phyloP scores from a whole-genome alignment of 2,888 invertebrate genomes.

The Gnatocerus cornutus region DNA sequence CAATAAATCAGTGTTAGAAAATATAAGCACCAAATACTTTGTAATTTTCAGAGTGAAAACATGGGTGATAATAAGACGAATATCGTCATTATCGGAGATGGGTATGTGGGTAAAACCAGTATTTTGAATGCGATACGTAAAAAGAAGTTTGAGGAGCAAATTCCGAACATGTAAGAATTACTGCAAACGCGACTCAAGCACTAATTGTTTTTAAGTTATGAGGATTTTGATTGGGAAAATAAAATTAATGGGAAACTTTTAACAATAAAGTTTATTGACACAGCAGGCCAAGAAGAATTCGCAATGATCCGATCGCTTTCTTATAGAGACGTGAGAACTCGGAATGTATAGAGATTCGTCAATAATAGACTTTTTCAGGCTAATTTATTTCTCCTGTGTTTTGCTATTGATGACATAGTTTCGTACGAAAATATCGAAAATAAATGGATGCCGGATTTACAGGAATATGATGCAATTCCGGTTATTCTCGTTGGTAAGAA shows the following conservation, averaged over 20 bases:
- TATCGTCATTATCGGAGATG: constrained; percentile 79
- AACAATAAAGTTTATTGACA: constrained; percentile 70
- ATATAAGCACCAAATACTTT: not conserved
- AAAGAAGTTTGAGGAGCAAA: constrained; percentile 78
- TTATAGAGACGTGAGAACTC: constrained; percentile 49
- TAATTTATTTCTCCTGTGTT: constrained; percentile 57
- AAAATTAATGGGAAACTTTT: constrained; percentile 32
- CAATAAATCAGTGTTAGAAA: constrained; percentile 30
- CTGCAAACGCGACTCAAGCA: not conserved
- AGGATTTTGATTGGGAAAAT: constrained; percentile 42
- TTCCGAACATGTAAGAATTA: constrained; percentile 50
- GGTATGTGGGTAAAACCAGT: constrained; percentile 91
- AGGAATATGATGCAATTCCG: constrained; percentile 49
- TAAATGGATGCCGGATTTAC: constrained; percentile 56
- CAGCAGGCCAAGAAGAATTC: constrained; percentile 90
- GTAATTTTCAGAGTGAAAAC: constrained; percentile 64
- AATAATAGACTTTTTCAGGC: constrained; percentile 52
- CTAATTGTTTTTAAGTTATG: constrained; percentile 41
- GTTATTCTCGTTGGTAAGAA: constrained; percentile 55
- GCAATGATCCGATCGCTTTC: constrained; percentile 46
- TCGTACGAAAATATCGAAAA: constrained; percentile 54
- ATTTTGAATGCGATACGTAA: constrained; percentile 86
- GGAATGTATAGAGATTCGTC: not conserved
- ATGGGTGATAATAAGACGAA: constrained; percentile 55
- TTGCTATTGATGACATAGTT: constrained; percentile 54